A percentile compares a stretch with the other conserved stretches of the same genome.
These are phyloP conservation scores for Epistrophella euchroma DNA, from an alignment of 2,888 invertebrate genomes.

Conservation along the genomic window DNA sequence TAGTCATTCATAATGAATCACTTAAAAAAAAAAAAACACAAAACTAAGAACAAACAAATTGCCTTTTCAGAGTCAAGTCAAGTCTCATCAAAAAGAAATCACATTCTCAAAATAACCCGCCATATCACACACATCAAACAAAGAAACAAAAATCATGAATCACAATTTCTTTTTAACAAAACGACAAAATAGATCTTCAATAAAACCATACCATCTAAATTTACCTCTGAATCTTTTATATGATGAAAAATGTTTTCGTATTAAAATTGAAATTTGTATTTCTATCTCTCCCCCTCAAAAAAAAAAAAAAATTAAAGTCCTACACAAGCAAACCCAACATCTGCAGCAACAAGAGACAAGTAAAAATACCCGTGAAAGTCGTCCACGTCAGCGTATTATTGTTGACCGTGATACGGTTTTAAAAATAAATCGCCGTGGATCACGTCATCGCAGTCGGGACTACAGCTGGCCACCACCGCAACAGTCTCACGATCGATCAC, in stretches of 20 bases:
- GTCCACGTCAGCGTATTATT: slow-evolving; percentile 81
- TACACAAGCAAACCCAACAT: slow-evolving; percentile 24
- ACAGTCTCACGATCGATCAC: slow-evolving; percentile 67
- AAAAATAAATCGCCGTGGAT: slow-evolving; percentile 83
- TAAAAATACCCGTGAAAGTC: slow-evolving; percentile 79
- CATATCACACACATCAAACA: slow-evolving; percentile 37
- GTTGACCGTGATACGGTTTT: slow-evolving; percentile 83
- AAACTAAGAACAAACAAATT: slow-evolving; percentile 20
- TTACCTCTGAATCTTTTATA: slow-evolving; percentile 45
- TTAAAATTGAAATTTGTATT: slow-evolving; percentile 40
- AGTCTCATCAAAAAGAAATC: slow-evolving; percentile 23
- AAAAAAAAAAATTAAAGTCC: slow-evolving; percentile 48
- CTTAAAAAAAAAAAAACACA: slow-evolving; percentile 13
- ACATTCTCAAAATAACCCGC: slow-evolving; percentile 30
- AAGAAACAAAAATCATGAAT: slow-evolving; percentile 21
- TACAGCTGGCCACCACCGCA: slow-evolving; percentile 82
- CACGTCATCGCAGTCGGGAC: slow-evolving; percentile 81
- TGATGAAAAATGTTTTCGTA: slow-evolving; percentile 34
- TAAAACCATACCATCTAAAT: slow-evolving; percentile 45
- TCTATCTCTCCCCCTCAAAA: slow-evolving; percentile 35
- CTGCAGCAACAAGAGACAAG: slow-evolving; percentile 43
- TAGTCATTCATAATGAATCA: slow-evolving; percentile 58
- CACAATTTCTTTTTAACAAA: neutral
- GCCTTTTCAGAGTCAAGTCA: slow-evolving; percentile 37
- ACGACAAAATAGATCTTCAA: slow-evolving; percentile 23